Evolutionary conservation across 2,113 vertebrate species (phyloP).

Genomic region (Mus spicilegus): DNA sequence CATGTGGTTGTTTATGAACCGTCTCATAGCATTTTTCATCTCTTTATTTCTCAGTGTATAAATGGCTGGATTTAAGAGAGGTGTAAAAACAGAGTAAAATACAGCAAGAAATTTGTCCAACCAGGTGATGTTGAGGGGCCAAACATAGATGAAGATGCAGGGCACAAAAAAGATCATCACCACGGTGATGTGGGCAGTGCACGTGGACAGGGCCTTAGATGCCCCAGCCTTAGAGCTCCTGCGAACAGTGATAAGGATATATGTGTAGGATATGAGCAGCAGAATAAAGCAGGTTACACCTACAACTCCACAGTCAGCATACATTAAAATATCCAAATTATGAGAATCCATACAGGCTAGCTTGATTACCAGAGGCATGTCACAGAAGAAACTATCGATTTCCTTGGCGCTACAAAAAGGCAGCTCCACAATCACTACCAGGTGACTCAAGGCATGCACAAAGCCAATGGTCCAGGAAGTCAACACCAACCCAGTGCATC

Average conservation of each 20-base stretch:
- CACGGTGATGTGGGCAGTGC: slow-evolving; percentile 67
- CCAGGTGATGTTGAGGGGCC: slow-evolving; percentile 58
- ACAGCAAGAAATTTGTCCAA: slow-evolving; percentile 73
- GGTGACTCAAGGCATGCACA: slow-evolving; percentile 67
- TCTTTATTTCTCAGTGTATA: slow-evolving; percentile 78
- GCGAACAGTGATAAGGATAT: slow-evolving; percentile 57
- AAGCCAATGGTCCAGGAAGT: slow-evolving; percentile 60
- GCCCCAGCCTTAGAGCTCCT: slow-evolving; percentile 52
- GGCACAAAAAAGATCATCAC: slow-evolving; percentile 70
- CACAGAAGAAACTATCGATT: slow-evolving; percentile 71
- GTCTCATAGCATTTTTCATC: slow-evolving; percentile 69
- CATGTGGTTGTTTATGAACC: neutral
- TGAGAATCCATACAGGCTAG: slow-evolving; percentile 67
- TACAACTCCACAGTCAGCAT: slow-evolving; percentile 61
- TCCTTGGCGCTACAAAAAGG: slow-evolving; percentile 44
- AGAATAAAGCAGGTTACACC: slow-evolving; percentile 60
- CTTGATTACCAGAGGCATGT: slow-evolving; percentile 62
- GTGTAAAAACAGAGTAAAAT: slow-evolving; percentile 75
- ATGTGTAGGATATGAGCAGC: slow-evolving; percentile 65
- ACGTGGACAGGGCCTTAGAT: slow-evolving; percentile 70
- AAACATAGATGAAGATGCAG: slow-evolving; percentile 73
- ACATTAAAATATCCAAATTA: slow-evolving; percentile 55
- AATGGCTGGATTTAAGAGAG: slow-evolving; percentile 75
- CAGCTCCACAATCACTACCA: slow-evolving; percentile 51
- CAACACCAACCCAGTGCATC: slow-evolving; percentile 30